phyloP scores from a whole-genome alignment of 2,113 vertebrate species.

The Caloenas nicobarica region DNA sequence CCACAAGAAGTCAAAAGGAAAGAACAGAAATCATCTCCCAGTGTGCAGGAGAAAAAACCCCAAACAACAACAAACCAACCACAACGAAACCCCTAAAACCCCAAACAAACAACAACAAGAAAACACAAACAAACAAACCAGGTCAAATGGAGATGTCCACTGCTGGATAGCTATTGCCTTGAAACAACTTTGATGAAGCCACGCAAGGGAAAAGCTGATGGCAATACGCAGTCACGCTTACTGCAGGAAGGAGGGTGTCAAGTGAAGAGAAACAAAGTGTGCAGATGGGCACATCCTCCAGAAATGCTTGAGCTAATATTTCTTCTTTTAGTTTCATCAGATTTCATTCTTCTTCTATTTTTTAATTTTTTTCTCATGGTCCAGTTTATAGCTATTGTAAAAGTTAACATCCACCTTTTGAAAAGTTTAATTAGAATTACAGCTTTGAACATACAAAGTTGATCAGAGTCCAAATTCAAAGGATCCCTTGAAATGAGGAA shows the following conservation, averaged over 20 bases:
- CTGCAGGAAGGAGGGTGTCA: not conserved
- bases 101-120: not conserved
- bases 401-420: not conserved
- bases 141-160: not conserved
- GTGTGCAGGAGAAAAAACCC: not conserved
- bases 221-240: not conserved
- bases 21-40: not conserved
- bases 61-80: not conserved
- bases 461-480: not conserved
- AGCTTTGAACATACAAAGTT: not conserved
- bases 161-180: not conserved
- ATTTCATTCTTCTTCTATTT: not conserved
- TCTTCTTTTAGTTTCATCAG: not conserved
- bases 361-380: not conserved
- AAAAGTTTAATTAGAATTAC: not conserved
- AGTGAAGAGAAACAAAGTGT: not conserved
- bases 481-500: not conserved
- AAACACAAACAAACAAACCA: too few species aligned
- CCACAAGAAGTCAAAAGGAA: not conserved
- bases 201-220: not conserved
- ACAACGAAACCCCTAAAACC: not conserved
- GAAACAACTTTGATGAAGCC: not conserved
- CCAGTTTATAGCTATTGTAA: not conserved
- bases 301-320: not conserved
- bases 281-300: not conserved